Evolutionary conservation across 2,797 vertebrate species (phyloP), one percentile per base, ranked within the genome.

Genomic region (Anabas testudineus): DNA sequence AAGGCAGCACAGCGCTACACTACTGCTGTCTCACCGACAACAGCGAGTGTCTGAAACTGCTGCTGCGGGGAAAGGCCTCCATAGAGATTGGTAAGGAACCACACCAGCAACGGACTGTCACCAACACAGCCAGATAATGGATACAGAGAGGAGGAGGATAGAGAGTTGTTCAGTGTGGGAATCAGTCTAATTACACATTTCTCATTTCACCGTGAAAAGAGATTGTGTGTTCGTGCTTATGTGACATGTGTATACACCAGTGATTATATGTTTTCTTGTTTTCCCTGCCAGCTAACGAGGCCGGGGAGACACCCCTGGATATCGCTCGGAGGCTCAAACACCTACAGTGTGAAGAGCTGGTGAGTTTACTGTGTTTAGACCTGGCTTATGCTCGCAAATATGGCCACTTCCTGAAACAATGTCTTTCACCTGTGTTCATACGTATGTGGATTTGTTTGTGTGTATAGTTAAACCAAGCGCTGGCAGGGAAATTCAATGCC

Each of bases 11-110:
- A 0, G 97, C 97, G 10, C 93, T 99, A 74, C 98, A 99, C 87
- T 99, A 99, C 88, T 99, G 98, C 95, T 99, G 98, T 78, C 95
- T 99, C 87, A 98, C 97, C 0, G 97, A 99, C 95, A 98, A 98
- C 55, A 96, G 95, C 0, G 98, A 99, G 90, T 99, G 98, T 93
- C 95, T 99, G 81, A 99, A 99, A 82, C 95, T 99, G 76, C 95
- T 99, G 51, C 95, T 99, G 75, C 93, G 98, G 46, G 98, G 98
- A 15, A 99, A 99, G 72, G 98, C 98, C 71, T 96, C 97, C 86
- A 97, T 99, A 73, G 97, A 99, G 82, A 99, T 97, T 16, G 96
- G 98, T 99, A 91, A 83, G 86, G 49, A 71, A 59, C 65, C 58
- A 36, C 16, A 57, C 21, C 37, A 37, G 36, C 45, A 56, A 9